Evolutionary conservation across 2,888 invertebrate species (phyloP).

Genomic region (Phrixothrix hirtus): DNA sequence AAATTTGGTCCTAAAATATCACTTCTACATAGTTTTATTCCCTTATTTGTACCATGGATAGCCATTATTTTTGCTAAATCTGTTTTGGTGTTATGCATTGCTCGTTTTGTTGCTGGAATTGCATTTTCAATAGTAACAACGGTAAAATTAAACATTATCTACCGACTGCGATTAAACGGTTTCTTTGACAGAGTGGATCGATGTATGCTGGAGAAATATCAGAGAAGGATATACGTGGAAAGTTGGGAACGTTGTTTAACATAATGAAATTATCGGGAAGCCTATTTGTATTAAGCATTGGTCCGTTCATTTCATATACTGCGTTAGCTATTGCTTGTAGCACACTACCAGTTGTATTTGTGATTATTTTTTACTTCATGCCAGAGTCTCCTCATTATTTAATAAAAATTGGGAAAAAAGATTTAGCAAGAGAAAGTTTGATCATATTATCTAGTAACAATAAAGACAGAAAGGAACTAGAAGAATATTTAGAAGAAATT

Average conservation of each 20-base stretch:
- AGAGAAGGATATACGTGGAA: slow-evolving; percentile 59
- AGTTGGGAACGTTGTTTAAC: slow-evolving; percentile 49
- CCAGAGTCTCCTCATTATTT: slow-evolving; percentile 58
- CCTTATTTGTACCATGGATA: slow-evolving; percentile 61
- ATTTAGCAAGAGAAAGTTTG: slow-evolving; percentile 47
- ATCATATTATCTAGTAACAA: slow-evolving; percentile 19
- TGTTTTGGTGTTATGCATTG: slow-evolving; percentile 61
- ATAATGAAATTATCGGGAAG: slow-evolving; percentile 53
- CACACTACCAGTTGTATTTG: slow-evolving; percentile 49
- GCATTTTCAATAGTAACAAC: slow-evolving; percentile 65
- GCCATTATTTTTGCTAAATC: slow-evolving; percentile 41
- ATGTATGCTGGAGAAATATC: slow-evolving; percentile 62
- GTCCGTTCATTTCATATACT: slow-evolving; percentile 52
- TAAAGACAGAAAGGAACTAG: slow-evolving; percentile 43
- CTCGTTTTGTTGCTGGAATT: slow-evolving; percentile 69
- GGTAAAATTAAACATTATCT: slow-evolving; percentile 26
- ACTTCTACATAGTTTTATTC: slow-evolving; percentile 58
- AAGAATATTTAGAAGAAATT: slow-evolving; percentile 35
- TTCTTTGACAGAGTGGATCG: slow-evolving; percentile 57
- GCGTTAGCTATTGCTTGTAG: slow-evolving; percentile 47
- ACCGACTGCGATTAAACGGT: background rate
- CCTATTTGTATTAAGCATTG: slow-evolving; percentile 51
- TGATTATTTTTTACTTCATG: slow-evolving; percentile 52
- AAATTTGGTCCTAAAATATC: slow-evolving; percentile 62
- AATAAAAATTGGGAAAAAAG: slow-evolving; percentile 46